A percentile compares a stretch with the other conserved stretches of the same genome.
These are phyloP conservation scores for Troilus luridus DNA, from an alignment of 2,888 invertebrate species.

Conservation along the genomic window DNA sequence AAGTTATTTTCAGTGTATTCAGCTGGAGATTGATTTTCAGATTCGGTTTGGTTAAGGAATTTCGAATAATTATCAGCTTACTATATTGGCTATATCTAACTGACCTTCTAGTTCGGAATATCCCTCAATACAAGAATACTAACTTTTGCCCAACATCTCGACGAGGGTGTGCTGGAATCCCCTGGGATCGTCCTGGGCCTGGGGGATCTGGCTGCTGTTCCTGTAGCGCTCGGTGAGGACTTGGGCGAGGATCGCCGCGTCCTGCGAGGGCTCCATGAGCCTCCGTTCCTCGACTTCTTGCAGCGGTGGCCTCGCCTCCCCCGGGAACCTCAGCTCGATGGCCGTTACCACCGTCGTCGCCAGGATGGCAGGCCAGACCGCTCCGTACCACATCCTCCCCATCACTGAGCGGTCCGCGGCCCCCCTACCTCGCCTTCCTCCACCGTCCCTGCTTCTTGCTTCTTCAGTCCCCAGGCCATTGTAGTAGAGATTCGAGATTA, in stretches of 20 bases:
- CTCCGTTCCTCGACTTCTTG: conserved; percentile 35
- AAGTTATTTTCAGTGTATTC: too few relatives aligned
- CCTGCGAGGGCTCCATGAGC: conserved; percentile 51
- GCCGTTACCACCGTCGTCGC: background rate
- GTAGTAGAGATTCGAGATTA: background rate
- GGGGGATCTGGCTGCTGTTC: conserved; percentile 66
- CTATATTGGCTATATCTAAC: background rate
- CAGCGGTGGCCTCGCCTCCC: conserved; percentile 51
- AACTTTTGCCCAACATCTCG: conserved; percentile 89
- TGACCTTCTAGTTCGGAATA: conserved; percentile 38
- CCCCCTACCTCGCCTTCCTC: conserved; percentile 13
- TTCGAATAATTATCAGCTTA: background rate
- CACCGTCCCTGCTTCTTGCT: conserved; percentile 7
- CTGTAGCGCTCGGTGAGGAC: conserved; percentile 62
- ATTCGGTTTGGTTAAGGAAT: background rate
- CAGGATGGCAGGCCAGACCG: conserved; percentile 21
- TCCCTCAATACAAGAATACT: conserved; percentile 67
- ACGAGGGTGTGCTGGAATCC: conserved; percentile 81
- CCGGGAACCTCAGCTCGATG: conserved; percentile 62
- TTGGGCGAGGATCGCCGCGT: conserved; percentile 62
- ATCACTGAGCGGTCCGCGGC: conserved; percentile 30
- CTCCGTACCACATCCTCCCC: conserved; percentile 56
- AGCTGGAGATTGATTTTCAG: too few relatives aligned
- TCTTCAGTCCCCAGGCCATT: background rate
- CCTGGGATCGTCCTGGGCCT: conserved; percentile 70